Conservation (phyloP, 2,888 invertebrate genomes). For the Lepidonotus clava region DNA sequence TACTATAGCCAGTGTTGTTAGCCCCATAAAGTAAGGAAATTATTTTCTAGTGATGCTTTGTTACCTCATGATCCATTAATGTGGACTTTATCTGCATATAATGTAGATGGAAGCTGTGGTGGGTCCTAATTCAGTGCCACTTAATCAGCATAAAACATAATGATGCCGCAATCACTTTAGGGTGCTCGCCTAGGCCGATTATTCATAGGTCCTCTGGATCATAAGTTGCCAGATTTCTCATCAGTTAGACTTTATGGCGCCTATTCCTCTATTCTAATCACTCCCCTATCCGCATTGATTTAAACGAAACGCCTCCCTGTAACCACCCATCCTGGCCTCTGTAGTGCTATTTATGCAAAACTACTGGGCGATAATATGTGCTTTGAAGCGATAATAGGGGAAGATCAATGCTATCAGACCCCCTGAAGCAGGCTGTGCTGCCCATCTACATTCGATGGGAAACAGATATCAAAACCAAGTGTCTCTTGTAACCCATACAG, state of each 20-base stretch:
- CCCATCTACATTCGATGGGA: no score
- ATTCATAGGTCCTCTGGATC: background rate
- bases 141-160: slow-evolving; percentile 7
- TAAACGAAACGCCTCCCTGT: background rate
- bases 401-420: background rate
- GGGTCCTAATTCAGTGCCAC: background rate
- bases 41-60: slow-evolving; percentile 3
- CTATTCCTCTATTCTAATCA: background rate
- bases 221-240: slow-evolving; percentile 4
- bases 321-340: background rate
- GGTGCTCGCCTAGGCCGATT: background rate
- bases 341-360: background rate
- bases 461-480: no score
- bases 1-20: no score
- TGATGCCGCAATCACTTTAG: background rate
- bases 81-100: background rate
- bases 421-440: background rate
- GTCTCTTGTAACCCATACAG: no score
- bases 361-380: background rate
- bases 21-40: background rate
- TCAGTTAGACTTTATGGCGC: background rate
- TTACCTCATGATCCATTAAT: slow-evolving; percentile 6
- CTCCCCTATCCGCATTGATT: background rate
- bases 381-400: background rate
- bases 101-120: background rate